Percentiles rank a stretch among this genome's conserved stretches.
phyloP scores from a whole-genome alignment of 2,797 vertebrate genomes.

The Myotis myotis region DNA sequence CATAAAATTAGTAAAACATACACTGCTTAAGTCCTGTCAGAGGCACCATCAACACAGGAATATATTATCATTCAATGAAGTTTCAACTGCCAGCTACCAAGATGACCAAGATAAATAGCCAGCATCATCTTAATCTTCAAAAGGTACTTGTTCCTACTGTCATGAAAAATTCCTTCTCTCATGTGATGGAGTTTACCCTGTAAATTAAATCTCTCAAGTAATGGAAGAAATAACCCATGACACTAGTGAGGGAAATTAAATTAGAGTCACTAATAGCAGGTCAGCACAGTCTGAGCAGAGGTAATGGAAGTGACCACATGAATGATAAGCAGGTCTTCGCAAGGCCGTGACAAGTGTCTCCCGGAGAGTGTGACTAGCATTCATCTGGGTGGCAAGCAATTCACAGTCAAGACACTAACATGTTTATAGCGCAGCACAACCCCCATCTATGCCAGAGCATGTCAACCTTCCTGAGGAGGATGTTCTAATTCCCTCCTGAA shows the following conservation, averaged over 20 bases:
- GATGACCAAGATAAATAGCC: slow-evolving; percentile 82
- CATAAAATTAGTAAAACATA: slow-evolving; percentile 69
- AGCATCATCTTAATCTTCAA: slow-evolving; percentile 81
- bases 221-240: slow-evolving; percentile 89
- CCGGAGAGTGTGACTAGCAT: slow-evolving; percentile 76
- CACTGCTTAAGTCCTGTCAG: slow-evolving; percentile 64
- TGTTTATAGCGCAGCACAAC: slow-evolving; percentile 68
- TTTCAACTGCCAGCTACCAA: slow-evolving; percentile 75
- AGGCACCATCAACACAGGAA: slow-evolving; percentile 60
- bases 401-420: slow-evolving; percentile 81
- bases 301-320: slow-evolving; percentile 87
- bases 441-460: slow-evolving; percentile 55
- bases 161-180: slow-evolving; percentile 82
- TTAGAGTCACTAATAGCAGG: slow-evolving; percentile 87
- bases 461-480: slow-evolving; percentile 78
- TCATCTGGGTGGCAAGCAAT: slow-evolving; percentile 82
- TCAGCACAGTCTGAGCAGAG: slow-evolving; percentile 80
- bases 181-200: slow-evolving; percentile 83
- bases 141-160: slow-evolving; percentile 80
- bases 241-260: slow-evolving; percentile 86
- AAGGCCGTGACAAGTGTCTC: slow-evolving; percentile 80
- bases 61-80: slow-evolving; percentile 72
- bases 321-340: slow-evolving; percentile 82
- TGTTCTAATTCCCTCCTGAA: slow-evolving; percentile 76
- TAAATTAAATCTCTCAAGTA: slow-evolving; percentile 86